phyloP scores from a whole-genome alignment of 2,797 vertebrate species.

The Smutsia temminckii region DNA sequence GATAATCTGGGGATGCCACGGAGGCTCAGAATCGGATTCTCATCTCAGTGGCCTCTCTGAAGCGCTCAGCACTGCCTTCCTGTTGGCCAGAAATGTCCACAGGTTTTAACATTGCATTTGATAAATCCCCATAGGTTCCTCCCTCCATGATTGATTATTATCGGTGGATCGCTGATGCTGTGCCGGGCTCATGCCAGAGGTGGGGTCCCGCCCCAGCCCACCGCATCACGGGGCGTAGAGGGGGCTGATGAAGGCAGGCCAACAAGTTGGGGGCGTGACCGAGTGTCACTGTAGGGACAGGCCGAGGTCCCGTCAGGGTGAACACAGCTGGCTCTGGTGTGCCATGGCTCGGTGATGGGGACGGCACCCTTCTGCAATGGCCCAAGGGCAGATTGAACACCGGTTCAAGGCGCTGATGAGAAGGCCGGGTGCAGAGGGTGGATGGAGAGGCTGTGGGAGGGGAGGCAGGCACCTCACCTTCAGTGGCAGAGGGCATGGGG shows the following conservation, averaged over 20 bases:
- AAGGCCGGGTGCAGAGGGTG: neutral
- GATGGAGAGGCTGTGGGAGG: neutral
- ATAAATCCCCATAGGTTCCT: neutral
- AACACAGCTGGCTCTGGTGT: neutral
- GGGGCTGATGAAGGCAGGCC: neutral
- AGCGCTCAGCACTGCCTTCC: no score
- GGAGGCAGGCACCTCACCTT: no score
- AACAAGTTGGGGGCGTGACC: neutral
- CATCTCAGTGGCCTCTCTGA: no score
- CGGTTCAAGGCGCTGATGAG: no score
- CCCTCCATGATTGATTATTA: no score
- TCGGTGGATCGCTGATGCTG: neutral
- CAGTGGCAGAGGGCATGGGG: no score
- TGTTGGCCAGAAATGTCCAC: no score
- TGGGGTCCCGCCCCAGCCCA: neutral
- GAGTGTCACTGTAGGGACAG: neutral
- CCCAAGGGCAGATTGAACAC: neutral
- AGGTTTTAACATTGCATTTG: neutral
- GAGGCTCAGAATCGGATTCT: no score
- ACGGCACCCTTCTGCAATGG: neutral
- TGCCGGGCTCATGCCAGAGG: no score
- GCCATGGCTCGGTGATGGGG: neutral
- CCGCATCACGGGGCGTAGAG: accelerated
- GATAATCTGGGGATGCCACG: no score
- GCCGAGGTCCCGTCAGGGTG: no score